Evolutionary conservation across 2,797 vertebrate genomes (phyloP).

Genomic region (Sebastolobus altivelis): DNA sequence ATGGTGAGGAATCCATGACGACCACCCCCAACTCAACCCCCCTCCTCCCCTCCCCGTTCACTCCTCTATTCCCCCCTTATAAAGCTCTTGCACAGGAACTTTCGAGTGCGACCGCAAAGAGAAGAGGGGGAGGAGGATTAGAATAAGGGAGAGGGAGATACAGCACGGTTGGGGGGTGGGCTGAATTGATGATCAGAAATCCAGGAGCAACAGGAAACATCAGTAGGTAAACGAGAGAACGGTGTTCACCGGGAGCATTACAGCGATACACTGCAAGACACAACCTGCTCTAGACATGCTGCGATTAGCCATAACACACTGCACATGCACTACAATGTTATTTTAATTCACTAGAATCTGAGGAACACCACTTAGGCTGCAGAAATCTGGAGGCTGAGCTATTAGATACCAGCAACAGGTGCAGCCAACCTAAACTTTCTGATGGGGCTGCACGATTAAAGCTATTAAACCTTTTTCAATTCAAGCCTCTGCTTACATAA

Average conservation of each 20-base stretch:
- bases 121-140: constrained; percentile 63
- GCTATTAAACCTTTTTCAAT: not conserved
- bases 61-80: constrained; percentile 68
- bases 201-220: constrained; percentile 45
- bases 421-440: constrained; percentile 22
- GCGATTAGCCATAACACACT: constrained; percentile 36
- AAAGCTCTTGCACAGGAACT: constrained; percentile 84
- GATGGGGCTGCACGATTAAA: not conserved
- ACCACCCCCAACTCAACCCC: constrained; percentile 83
- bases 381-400: constrained; percentile 15
- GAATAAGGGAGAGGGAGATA: constrained; percentile 58
- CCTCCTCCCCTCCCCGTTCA: constrained; percentile 39
- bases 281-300: constrained; percentile 42
- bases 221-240: constrained; percentile 27
- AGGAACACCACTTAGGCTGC: constrained; percentile 17
- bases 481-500: not conserved
- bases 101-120: constrained; percentile 73
- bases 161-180: constrained; percentile 39
- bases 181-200: constrained; percentile 63
- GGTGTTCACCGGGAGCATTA: constrained; percentile 21
- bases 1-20: constrained; percentile 88
- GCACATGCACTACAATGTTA: constrained; percentile 9
- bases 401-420: constrained; percentile 60
- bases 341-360: constrained; percentile 30
- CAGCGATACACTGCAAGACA: constrained; percentile 39